These are phyloP conservation scores for Pandemis corylana DNA, from an alignment of 2,888 invertebrate genomes.

Conservation along the genomic window DNA sequence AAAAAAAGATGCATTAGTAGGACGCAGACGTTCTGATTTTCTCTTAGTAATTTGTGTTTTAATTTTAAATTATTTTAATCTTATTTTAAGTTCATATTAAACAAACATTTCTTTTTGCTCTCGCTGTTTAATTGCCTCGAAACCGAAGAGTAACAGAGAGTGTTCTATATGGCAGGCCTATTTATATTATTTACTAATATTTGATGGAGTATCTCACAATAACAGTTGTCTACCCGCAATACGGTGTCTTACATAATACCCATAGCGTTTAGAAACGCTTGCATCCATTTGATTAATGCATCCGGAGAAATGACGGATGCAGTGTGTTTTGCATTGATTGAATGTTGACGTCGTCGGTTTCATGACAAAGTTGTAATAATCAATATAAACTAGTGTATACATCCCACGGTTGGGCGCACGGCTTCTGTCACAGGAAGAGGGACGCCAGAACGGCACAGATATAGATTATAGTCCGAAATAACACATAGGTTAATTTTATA, in stretches of 20 bases:
- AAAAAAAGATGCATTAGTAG: too few relatives aligned
- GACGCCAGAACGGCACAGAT: too few relatives aligned
- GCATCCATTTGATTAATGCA: conserved; percentile 39
- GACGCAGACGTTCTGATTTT: too few relatives aligned
- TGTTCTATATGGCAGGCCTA: background rate
- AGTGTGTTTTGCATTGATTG: conserved; percentile 20
- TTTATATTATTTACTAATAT: background rate
- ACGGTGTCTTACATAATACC: conserved; percentile 23
- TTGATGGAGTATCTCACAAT: background rate
- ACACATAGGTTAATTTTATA: too few relatives aligned
- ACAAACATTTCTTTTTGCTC: too few relatives aligned
- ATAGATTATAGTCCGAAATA: too few relatives aligned
- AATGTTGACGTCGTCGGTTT: background rate
- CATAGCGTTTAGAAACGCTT: conserved; percentile 36
- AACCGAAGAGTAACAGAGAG: too few relatives aligned
- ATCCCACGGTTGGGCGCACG: background rate
- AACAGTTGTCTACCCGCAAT: background rate
- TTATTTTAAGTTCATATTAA: too few relatives aligned
- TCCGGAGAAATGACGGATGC: conserved; percentile 35
- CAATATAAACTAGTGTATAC: background rate
- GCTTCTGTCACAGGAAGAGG: background rate
- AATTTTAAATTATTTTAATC: too few relatives aligned
- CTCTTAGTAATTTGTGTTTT: too few relatives aligned
- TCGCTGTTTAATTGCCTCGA: too few relatives aligned
- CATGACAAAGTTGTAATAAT: background rate